phyloP scores from a whole-genome alignment of 1,140 invertebrate genomes.

The Drosophila kikkawai region DNA sequence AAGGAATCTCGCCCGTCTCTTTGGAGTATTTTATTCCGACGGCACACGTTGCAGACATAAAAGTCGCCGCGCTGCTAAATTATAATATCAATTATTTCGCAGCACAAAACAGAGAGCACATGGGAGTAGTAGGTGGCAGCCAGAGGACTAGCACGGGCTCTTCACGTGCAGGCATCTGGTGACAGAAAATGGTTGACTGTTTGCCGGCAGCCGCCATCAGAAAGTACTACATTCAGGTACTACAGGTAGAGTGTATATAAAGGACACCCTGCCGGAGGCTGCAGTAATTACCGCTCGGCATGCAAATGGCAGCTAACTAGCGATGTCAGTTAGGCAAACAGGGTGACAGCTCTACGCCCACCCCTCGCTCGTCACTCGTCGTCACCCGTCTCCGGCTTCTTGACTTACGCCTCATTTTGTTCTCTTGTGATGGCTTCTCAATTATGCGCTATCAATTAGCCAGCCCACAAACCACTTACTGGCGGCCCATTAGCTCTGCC shows the following conservation, averaged over 20 bases:
- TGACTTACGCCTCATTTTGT: slow-evolving; percentile 18
- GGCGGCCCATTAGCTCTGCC: slow-evolving; percentile 29
- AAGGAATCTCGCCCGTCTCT: slow-evolving; percentile 21
- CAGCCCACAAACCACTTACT: slow-evolving; percentile 40
- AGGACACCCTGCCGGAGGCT: slow-evolving; percentile 20
- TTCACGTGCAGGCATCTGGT: slow-evolving; percentile 37
- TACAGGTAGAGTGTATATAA: slow-evolving; percentile 6
- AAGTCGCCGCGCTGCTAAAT: slow-evolving; percentile 57
- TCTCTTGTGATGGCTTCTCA: slow-evolving; percentile 41
- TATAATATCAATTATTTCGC: slow-evolving; percentile 70
- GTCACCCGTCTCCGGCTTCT: not conserved
- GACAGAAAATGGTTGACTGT: slow-evolving; percentile 33
- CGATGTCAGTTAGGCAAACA: slow-evolving; percentile 39
- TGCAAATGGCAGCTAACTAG: slow-evolving; percentile 58
- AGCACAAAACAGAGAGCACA: slow-evolving; percentile 30
- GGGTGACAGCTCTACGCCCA: slow-evolving; percentile 21
- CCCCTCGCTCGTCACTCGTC: not conserved
- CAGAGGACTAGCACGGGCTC: slow-evolving; percentile 4
- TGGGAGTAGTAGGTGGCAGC: slow-evolving; percentile 8
- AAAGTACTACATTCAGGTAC: slow-evolving; percentile 17
- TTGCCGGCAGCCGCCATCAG: slow-evolving; percentile 24
- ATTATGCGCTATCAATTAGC: slow-evolving; percentile 52
- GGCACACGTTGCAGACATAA: slow-evolving; percentile 59
- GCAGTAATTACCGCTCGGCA: slow-evolving; percentile 51
- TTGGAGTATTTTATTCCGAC: slow-evolving; percentile 47